Conservation (phyloP, 2,113 vertebrate species). For the Tenebrosternarchus preto region DNA sequence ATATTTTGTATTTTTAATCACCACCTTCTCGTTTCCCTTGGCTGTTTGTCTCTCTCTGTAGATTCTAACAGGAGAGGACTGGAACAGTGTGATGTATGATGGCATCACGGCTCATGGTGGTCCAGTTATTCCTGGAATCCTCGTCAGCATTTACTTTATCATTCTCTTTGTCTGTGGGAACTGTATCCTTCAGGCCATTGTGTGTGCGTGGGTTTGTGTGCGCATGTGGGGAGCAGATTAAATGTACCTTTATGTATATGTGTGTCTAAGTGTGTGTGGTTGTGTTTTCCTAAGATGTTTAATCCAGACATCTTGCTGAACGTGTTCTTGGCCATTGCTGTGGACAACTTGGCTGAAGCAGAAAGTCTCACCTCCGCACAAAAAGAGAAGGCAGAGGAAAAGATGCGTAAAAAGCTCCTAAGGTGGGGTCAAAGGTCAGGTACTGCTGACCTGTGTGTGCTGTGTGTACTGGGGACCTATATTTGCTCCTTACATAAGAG, state of each 20-base stretch:
- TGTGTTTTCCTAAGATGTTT: conserved; percentile 60
- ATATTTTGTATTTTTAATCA: too few relatives aligned
- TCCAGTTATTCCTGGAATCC: conserved; percentile 83
- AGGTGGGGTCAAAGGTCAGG: conserved; percentile 65
- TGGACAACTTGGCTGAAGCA: conserved; percentile 90
- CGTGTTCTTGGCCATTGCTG: conserved; percentile 91
- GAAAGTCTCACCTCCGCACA: conserved; percentile 91
- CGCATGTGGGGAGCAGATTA: background rate
- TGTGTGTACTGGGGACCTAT: background rate
- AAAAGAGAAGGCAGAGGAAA: conserved; percentile 90
- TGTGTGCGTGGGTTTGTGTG: background rate
- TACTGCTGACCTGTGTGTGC: background rate
- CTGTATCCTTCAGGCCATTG: conserved; percentile 79
- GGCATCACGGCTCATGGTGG: conserved; percentile 89
- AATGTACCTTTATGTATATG: background rate
- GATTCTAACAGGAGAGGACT: conserved; percentile 91
- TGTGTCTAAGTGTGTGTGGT: conserved; percentile 8
- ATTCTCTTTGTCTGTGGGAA: conserved; percentile 91
- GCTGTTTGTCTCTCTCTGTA: conserved; percentile 52
- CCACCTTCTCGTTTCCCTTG: background rate
- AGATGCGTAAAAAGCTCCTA: conserved; percentile 82
- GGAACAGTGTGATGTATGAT: conserved; percentile 90
- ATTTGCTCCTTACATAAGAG: too few relatives aligned
- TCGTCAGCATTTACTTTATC: conserved; percentile 92
- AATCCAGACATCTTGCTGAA: conserved; percentile 87